Evolutionary conservation across 2,888 invertebrate species (phyloP), one percentile per base, ranked within the genome.

Genomic region (Latrodectus hesperus): DNA sequence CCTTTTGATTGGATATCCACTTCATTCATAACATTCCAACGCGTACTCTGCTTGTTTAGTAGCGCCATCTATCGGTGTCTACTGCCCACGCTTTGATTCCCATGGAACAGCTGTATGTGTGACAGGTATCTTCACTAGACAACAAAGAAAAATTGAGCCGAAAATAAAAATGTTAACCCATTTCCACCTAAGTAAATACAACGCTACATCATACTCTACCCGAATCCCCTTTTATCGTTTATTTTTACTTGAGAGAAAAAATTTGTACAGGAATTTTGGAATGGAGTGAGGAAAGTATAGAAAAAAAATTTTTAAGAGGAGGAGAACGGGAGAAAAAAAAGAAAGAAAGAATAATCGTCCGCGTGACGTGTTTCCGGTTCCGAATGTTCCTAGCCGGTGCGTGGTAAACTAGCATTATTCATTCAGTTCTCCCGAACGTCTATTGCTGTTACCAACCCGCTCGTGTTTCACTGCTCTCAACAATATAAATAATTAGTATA

Each of bases 11-110:
- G 81, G 81, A 12, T 77, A 55, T 55, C 53, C 77, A 87, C 77
- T 87, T 77, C 86, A 87, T 87, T 87, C 86, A 87, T 81, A 87
- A 87, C 86, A 87, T 87, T 87, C 86, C 86, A 77, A 53, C 81
- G 81, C 53, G 64, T 77, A 87, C 74, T 14, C 81, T 52, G 76
- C 49, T 77, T 67, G 86, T 60, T 53, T 52, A 67, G 86, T 87
- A 87, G 81, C 86, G 86, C 86, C 86, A 87, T 87, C 86, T 87
- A 51, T 38, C 67, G 86, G 81, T 72, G 55, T 70, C 51, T 16
- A 67, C 79, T 85, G 73, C 79, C 79, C 84, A 84, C 84, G 78
- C 78, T 51, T 38, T 68, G 9, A 72, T 60, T 53, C 51, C 26
- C 52, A 49, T 17, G 38, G 65, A 79, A 85, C 85, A 84, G 84